phyloP scores from a whole-genome alignment of 1,140 invertebrate species.

The Pinna nobilis region DNA sequence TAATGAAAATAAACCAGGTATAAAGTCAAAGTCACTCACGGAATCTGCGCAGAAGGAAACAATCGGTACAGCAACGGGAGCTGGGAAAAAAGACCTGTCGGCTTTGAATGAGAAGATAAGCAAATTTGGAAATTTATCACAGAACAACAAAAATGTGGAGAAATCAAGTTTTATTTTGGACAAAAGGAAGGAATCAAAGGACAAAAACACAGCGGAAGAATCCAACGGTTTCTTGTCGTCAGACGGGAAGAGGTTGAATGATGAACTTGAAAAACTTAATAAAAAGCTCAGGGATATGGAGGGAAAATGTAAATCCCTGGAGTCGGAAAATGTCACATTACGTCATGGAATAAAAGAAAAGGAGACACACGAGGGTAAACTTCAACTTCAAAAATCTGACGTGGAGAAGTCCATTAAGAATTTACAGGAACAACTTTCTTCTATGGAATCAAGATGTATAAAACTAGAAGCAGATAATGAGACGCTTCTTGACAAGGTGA shows the following conservation, averaged over 20 bases:
- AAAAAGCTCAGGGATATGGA: slow-evolving; percentile 69
- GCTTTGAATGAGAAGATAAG: slow-evolving; percentile 16
- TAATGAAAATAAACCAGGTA: slow-evolving; percentile 22
- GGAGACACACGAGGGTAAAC: slow-evolving; percentile 37
- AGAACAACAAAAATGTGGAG: background rate
- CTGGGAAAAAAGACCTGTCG: slow-evolving; percentile 16
- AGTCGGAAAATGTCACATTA: slow-evolving; percentile 53
- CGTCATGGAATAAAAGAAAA: slow-evolving; percentile 48
- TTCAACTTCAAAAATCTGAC: slow-evolving; percentile 44
- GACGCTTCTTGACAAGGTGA: slow-evolving; percentile 56
- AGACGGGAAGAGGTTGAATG: slow-evolving; percentile 8
- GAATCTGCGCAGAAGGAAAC: slow-evolving; percentile 11
- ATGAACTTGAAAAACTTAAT: slow-evolving; percentile 69
- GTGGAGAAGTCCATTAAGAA: slow-evolving; percentile 46
- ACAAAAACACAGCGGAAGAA: slow-evolving; percentile 12
- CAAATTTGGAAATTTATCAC: background rate
- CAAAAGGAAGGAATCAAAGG: background rate
- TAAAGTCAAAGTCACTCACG: slow-evolving; percentile 24
- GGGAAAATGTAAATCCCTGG: slow-evolving; percentile 49
- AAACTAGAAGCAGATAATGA: slow-evolving; percentile 59
- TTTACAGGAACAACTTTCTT: slow-evolving; percentile 45
- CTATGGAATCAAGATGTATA: slow-evolving; percentile 56
- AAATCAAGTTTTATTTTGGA: slow-evolving; percentile 8
- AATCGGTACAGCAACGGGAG: background rate
- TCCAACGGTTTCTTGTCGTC: background rate